Base-by-base conservation (phyloP, 2,888 invertebrate species). In the Xestia c-nigrum region DNA sequence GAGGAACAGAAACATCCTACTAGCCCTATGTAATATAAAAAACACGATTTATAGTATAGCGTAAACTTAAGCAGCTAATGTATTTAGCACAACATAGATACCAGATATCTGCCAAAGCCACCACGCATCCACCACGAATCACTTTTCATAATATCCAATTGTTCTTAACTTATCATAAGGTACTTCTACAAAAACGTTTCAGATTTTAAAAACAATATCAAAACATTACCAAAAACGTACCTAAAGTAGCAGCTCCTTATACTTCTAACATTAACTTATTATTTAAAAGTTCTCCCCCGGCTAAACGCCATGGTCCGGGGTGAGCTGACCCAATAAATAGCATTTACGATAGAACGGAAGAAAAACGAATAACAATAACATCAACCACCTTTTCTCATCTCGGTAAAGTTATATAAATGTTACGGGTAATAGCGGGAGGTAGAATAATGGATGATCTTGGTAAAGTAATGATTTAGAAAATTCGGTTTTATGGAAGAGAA, bases 321-420 rank as follows among this genome's bases (percentile, higher is more conserved):
- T 66, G 47, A 57, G 10, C 70, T 43, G 67, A 57, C 67, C 63
- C 74, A 77, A 86, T 86, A 86, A 85, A 87, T 76, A 83, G 12
- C 63, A 68, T 73, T 87, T 86, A 87, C 72, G 67, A 66, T 47
- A 55, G 52, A 68, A 67, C 46, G 57, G 80, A 66, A 75, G 76
- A 80, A 81, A 81, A 84, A 75, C 78, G 75, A 87, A 85, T 79
- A 86, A 79, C 74, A 84, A 82, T 78, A 87, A 78, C 72, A 68
- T 75, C 14, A 24, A 24, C 76, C 75, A 72, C 80, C 67, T 80
- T 84, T 84, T 75, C 73, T 76, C 74, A 74, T 78, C 64, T 68
- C 46, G 43, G 40, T 21, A 78, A 83, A 78, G 40, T 76, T 78
- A 63, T 84, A 86, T 78, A 76, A 79, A 82, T 85, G 85, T 69